A percentile compares a stretch with the other conserved stretches of the same genome.
These are phyloP conservation scores for Meta bourneti DNA, from an alignment of 2,888 invertebrate genomes.

Conservation along the genomic window DNA sequence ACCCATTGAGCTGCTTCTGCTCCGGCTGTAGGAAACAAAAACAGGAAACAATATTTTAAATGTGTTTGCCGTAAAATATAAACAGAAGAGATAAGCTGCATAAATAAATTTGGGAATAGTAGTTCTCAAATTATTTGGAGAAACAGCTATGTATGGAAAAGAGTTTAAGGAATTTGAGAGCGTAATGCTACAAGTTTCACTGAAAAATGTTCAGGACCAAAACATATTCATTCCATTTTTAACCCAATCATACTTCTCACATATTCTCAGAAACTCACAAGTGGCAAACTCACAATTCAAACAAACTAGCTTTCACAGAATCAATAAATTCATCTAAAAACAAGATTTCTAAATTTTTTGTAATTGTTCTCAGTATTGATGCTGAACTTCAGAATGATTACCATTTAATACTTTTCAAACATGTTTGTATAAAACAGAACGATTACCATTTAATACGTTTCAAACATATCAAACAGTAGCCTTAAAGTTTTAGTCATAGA, in stretches of 20 bases:
- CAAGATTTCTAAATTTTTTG: not conserved
- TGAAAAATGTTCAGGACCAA: no score
- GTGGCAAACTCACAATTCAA: constrained; percentile 3
- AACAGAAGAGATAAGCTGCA: not conserved
- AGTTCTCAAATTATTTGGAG: constrained; percentile 63
- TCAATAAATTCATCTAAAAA: constrained; percentile 8
- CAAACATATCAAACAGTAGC: not conserved
- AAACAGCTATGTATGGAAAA: not conserved
- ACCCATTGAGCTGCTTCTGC: constrained; percentile 53
- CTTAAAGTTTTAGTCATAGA: no score
- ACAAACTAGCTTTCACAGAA: constrained; percentile 2
- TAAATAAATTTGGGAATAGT: constrained; percentile 55
- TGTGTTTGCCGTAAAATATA: not conserved
- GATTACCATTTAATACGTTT: constrained; percentile 23
- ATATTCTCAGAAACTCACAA: constrained; percentile 6
- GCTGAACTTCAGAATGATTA: constrained; percentile 47
- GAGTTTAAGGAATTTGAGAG: not conserved
- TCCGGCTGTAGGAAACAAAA: constrained; percentile 17
- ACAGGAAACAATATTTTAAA: constrained; percentile 11
- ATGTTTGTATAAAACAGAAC: constrained; percentile 16
- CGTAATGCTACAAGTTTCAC: no score
- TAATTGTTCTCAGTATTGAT: not conserved
- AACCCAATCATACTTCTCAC: constrained; percentile 5
- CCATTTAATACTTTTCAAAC: constrained; percentile 10
- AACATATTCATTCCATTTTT: not conserved